Evolutionary conservation across 1,140 invertebrate genomes (phyloP), one percentile per base, ranked within the genome.

Genomic region (Drosophila sp.): DNA sequence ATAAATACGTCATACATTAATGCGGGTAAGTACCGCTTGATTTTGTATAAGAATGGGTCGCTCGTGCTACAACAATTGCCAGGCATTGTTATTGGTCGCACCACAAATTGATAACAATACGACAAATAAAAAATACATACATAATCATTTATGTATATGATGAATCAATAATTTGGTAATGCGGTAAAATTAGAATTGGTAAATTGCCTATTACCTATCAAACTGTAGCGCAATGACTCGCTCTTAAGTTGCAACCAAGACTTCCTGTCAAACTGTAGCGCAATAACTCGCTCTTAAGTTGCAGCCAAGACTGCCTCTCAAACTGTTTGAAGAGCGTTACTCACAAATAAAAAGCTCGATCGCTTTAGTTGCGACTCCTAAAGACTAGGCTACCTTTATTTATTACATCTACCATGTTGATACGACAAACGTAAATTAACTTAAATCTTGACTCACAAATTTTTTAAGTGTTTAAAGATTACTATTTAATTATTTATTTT

Each of bases 91-190:
- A 53, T 46, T 58, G 14, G 18, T 16, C 34, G 9, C 2, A 36
- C 7, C 29, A 45, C 65, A 53, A 65, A 69, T 78, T 80, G 82
- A 87, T 81, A 81, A 81, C 59, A 58, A 78, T 67, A 78, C 81
- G 75, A 76, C 75, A 81, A 86, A 67, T 45, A 73, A 78, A 59
- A 59, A 63, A 48, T 34, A 65, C 29, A 46, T 53, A 61, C 48
- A 51, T 62, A 72, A 72, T 72, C 62, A 86, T 70, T 78, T 66
- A 61, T 70, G 76, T 66, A 61, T 66, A 59, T 72, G 63, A 59
- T 78, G 79, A 82, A 72, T 82, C 79, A 67, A 76, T 73, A 73
- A 64, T 50, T 67, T 67, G 14, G 29, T 48, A 86, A 59, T 86
- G 82, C 82, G 71, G 78, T 81, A 81, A 27, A 63, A 59, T 46